Evolutionary conservation across 2,113 vertebrate genomes (phyloP).

Genomic region (Nerophis ophidion): DNA sequence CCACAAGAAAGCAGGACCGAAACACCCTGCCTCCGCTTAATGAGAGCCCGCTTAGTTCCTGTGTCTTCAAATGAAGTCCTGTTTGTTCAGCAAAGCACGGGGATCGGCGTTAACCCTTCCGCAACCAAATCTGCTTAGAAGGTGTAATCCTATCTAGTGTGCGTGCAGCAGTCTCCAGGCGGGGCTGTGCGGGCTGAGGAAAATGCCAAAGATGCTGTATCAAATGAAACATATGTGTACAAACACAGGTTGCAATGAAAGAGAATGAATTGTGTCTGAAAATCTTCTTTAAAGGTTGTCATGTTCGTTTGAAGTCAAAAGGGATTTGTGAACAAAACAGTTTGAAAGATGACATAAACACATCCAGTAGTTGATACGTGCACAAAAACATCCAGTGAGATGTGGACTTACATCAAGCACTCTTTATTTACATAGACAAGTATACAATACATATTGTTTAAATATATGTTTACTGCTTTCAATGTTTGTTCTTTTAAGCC

Average conservation of each 20-base stretch:
- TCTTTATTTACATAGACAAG: conserved; percentile 6
- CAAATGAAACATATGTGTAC: conserved; percentile 72
- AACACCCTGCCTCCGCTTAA: conserved; percentile 39
- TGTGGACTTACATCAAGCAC: conserved; percentile 24
- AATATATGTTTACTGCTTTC: too few relatives aligned
- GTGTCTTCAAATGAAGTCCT: conserved; percentile 69
- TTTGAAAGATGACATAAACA: conserved; percentile 56
- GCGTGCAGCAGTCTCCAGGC: conserved; percentile 75
- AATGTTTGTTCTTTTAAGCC: too few relatives aligned
- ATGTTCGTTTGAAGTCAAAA: conserved; percentile 71
- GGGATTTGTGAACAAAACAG: conserved; percentile 69
- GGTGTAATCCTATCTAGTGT: conserved; percentile 78
- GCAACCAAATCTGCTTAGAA: conserved; percentile 74
- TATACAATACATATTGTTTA: not conserved
- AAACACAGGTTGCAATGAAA: conserved; percentile 49
- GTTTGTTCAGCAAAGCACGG: conserved; percentile 65
- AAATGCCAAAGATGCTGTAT: conserved; percentile 78
- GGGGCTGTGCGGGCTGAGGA: conserved; percentile 70
- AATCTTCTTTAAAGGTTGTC: conserved; percentile 74
- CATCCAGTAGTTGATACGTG: conserved; percentile 55
- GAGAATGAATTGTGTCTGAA: conserved; percentile 55
- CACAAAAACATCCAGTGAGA: conserved; percentile 42
- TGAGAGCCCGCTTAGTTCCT: conserved; percentile 64
- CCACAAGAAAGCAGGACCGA: conserved; percentile 46
- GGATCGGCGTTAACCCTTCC: conserved; percentile 70